Percentiles rank a stretch among this genome's conserved stretches.
phyloP scores from a whole-genome alignment of 2,797 vertebrate genomes.

The Lemur catta region DNA sequence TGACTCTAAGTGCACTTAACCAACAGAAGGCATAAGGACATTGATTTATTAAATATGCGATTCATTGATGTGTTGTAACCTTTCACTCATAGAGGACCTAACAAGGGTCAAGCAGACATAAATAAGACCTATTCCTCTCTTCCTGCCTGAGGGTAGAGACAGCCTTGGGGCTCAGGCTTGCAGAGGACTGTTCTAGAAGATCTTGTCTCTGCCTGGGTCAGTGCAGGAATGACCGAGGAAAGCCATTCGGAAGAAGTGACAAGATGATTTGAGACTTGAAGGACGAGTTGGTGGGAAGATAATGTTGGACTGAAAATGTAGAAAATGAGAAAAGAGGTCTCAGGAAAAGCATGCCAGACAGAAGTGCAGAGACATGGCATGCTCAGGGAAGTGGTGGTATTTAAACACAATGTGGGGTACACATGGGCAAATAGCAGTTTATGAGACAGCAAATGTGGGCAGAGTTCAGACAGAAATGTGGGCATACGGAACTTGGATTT shows the following conservation, averaged over 20 bases:
- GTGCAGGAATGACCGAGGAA: not conserved
- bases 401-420: not conserved
- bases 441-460: not conserved
- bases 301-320: not conserved
- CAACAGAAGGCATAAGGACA: not conserved
- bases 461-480: not conserved
- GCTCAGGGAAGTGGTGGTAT: not conserved
- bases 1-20: not conserved
- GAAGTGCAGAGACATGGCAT: not conserved
- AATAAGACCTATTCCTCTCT: not conserved
- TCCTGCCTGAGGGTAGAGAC: not conserved
- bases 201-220: not conserved
- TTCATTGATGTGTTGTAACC: not conserved
- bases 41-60: not conserved
- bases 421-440: not conserved
- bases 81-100: not conserved
- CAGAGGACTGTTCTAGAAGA: not conserved
- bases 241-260: not conserved
- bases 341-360: not conserved
- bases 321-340: not conserved
- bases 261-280: not conserved
- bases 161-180: not conserved
- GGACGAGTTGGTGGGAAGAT: not conserved
- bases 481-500: not conserved
- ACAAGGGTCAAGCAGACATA: not conserved